These are phyloP conservation scores for Sympetrum striolatum DNA, from an alignment of 2,888 invertebrate species.

Conservation along the genomic window DNA sequence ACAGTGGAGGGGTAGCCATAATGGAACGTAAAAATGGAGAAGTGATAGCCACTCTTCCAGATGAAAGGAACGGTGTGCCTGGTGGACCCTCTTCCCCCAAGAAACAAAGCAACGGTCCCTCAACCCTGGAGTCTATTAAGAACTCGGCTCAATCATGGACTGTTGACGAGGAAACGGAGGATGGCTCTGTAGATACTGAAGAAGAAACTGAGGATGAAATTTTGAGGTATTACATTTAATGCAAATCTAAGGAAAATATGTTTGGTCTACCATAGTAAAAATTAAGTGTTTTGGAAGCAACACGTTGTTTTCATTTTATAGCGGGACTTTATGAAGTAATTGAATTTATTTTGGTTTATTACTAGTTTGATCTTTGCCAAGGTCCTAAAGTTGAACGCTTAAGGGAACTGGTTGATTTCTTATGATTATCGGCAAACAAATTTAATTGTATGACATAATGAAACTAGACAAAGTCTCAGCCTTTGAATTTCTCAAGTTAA, in stretches of 20 bases:
- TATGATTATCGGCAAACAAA: too few relatives aligned
- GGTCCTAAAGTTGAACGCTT: too few relatives aligned
- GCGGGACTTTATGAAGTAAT: too few relatives aligned
- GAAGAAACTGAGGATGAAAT: slow-evolving; percentile 29
- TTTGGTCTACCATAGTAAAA: not conserved
- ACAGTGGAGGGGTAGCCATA: slow-evolving; percentile 24
- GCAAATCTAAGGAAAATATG: not conserved
- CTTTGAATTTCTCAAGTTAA: too few relatives aligned
- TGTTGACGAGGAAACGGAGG: slow-evolving; percentile 17
- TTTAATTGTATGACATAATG: too few relatives aligned
- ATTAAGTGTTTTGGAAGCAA: too few relatives aligned
- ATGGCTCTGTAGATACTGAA: slow-evolving; percentile 23
- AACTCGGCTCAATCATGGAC: slow-evolving; percentile 12
- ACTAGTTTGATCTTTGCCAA: too few relatives aligned
- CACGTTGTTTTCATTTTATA: too few relatives aligned
- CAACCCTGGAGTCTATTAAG: slow-evolving; percentile 11
- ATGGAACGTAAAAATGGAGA: slow-evolving; percentile 31
- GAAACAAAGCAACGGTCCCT: slow-evolving; percentile 21
- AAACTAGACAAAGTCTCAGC: too few relatives aligned
- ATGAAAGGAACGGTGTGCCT: slow-evolving; percentile 13
- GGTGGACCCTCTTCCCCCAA: slow-evolving; percentile 17
- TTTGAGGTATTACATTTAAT: slow-evolving; percentile 14
- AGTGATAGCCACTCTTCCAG: slow-evolving; percentile 18
- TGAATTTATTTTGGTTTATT: too few relatives aligned
- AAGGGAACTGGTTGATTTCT: too few relatives aligned